phyloP scores from a whole-genome alignment of 2,113 vertebrate genomes.

The Urocynchramus pylzowi region DNA sequence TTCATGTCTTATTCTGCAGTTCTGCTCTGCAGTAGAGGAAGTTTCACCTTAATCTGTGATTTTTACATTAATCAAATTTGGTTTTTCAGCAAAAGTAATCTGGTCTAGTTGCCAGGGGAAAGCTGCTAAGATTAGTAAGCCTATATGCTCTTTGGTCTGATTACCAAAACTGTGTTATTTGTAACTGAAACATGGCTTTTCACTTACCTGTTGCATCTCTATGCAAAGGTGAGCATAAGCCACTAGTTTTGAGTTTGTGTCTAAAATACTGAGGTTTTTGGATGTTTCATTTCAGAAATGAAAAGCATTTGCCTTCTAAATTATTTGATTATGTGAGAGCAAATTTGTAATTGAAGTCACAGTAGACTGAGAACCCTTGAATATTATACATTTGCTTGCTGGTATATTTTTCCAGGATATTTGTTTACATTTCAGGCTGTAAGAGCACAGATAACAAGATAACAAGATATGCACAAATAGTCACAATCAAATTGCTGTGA shows the following conservation, averaged over 20 bases:
- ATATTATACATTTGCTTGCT: not conserved
- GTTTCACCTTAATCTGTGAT: not conserved
- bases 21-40: not conserved
- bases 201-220: not conserved
- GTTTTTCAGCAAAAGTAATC: not conserved
- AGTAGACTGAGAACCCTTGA: not conserved
- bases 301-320: not conserved
- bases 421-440: not conserved
- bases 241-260: not conserved
- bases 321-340: not conserved
- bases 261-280: not conserved
- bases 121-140: not conserved
- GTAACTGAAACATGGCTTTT: not conserved
- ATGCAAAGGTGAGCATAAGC: not conserved
- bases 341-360: not conserved
- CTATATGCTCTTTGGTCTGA: not conserved
- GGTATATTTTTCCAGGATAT: not conserved
- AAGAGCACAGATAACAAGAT: not conserved
- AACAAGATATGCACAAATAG: not conserved
- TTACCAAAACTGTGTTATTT: not conserved
- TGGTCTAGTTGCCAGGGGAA: not conserved
- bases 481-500: not conserved
- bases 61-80: not conserved
- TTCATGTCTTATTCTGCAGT: not conserved
- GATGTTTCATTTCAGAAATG: not conserved